A percentile compares a stretch with the other conserved stretches of the same genome.
Evolutionary conservation across 2,888 invertebrate genomes (phyloP).

Genomic region (Drosophila anomelani): DNA sequence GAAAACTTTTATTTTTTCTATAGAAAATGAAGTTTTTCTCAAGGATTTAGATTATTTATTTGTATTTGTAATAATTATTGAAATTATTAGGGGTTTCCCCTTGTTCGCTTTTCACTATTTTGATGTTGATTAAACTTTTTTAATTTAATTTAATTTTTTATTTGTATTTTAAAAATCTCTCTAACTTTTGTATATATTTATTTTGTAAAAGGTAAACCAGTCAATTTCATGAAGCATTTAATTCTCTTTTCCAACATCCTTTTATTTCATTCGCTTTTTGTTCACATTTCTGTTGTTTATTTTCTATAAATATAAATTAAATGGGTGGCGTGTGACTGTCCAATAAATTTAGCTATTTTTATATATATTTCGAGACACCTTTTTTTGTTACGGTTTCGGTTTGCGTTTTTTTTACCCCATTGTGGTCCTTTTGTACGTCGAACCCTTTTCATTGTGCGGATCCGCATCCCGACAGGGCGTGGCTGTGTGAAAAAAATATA

Average conservation of each 20-base stretch:
- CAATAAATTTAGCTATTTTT: conserved; percentile 82
- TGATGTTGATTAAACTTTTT: too few relatives aligned
- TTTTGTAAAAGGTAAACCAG: background rate
- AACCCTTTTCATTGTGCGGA: conserved; percentile 73
- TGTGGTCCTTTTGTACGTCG: conserved; percentile 69
- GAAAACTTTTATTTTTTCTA: background rate
- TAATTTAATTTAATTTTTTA: too few relatives aligned
- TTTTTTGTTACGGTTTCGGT: conserved; percentile 51
- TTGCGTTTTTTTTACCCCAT: conserved; percentile 38
- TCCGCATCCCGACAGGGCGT: conserved; percentile 25
- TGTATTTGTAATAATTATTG: background rate
- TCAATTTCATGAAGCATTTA: background rate
- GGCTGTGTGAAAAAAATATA: conserved; percentile 31
- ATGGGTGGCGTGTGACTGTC: conserved; percentile 82
- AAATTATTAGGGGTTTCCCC: background rate
- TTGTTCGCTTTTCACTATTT: too few relatives aligned
- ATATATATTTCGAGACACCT: conserved; percentile 68
- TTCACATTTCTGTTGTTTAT: conserved; percentile 55
- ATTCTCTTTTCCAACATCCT: background rate
- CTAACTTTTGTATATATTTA: background rate
- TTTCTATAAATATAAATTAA: conserved; percentile 81
- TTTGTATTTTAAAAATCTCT: background rate
- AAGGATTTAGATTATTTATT: background rate
- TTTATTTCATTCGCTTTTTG: conserved; percentile 5
- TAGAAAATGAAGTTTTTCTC: background rate